Evolutionary conservation across 2,797 vertebrate genomes (phyloP).

Genomic region (Tangara arthus): DNA sequence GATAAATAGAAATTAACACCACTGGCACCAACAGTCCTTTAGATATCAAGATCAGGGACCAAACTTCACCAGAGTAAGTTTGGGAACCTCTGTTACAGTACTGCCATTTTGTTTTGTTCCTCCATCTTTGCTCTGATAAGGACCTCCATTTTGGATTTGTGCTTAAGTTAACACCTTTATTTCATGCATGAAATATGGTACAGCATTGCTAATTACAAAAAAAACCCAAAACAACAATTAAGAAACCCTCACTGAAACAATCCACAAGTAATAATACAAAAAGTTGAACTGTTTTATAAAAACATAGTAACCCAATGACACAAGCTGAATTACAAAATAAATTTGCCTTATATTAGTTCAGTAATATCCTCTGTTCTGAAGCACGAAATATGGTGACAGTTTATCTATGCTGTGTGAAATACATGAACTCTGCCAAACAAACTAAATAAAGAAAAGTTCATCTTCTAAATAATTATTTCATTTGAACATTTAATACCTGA

Average conservation of each 20-base stretch:
- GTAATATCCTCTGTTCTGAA: background rate
- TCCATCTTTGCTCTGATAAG: background rate
- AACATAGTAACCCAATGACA: background rate
- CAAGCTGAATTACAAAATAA: background rate
- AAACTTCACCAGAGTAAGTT: background rate
- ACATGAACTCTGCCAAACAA: background rate
- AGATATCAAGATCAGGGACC: background rate
- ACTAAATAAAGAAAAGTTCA: background rate
- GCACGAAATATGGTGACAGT: background rate
- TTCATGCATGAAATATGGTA: background rate
- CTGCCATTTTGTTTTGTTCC: background rate
- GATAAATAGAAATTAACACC: background rate
- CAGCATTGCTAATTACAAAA: background rate
- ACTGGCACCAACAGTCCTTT: background rate
- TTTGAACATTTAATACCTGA: background rate
- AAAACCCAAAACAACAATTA: no score
- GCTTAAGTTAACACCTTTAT: background rate
- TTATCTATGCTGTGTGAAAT: background rate
- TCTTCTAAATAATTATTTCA: background rate
- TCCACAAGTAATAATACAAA: background rate
- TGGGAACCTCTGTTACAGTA: background rate
- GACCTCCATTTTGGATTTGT: background rate
- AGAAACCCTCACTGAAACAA: background rate
- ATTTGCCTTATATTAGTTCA: background rate
- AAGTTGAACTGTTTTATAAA: background rate